A percentile compares a stretch with the other conserved stretches of the same genome.
These are phyloP conservation scores for Amazona vittata DNA, from an alignment of 2,113 vertebrate species.

Conservation along the genomic window DNA sequence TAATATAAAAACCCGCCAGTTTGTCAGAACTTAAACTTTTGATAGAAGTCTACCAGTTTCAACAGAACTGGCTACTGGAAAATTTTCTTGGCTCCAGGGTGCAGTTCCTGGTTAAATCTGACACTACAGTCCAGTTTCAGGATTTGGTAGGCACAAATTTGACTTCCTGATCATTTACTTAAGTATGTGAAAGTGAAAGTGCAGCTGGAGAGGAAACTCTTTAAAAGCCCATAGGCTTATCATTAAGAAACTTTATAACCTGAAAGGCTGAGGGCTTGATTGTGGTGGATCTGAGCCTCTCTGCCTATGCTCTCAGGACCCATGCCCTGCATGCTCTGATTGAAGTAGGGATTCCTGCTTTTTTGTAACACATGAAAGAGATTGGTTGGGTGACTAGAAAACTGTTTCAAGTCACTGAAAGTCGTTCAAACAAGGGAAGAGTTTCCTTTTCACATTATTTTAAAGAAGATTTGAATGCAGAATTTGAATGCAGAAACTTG, in stretches of 20 bases:
- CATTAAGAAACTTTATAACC: neutral
- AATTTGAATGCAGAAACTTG: neutral
- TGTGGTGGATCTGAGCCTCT: neutral
- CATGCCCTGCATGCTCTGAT: rapidly evolving
- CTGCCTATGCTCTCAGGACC: rapidly evolving
- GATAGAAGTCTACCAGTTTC: neutral
- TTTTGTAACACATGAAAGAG: neutral
- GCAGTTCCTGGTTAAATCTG: neutral
- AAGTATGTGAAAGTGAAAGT: neutral
- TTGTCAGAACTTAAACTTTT: neutral
- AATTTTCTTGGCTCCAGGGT: neutral
- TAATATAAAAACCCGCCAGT: neutral
- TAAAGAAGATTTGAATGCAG: neutral
- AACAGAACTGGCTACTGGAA: neutral
- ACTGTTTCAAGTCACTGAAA: neutral
- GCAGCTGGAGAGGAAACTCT: neutral
- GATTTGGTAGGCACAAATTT: neutral
- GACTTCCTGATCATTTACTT: neutral
- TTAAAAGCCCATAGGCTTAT: neutral
- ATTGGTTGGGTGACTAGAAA: neutral
- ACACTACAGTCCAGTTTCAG: neutral
- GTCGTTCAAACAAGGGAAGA: neutral
- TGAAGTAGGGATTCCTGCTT: neutral
- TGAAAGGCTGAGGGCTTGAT: neutral
- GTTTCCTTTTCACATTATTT: neutral